Conservation (phyloP, 1,140 invertebrate species). For the Brachionus calyciflorus region DNA sequence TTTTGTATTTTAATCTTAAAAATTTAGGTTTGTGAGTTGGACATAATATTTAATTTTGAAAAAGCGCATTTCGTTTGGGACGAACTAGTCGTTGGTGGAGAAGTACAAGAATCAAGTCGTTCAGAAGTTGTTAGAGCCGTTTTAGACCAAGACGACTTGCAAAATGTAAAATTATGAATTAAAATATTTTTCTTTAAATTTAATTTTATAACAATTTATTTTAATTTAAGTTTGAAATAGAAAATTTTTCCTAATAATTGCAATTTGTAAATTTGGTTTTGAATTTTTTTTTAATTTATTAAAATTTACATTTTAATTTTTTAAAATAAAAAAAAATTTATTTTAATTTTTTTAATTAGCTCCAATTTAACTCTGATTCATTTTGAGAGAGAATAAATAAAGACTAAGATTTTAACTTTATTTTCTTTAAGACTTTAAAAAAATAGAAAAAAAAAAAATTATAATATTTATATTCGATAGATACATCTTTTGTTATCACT, state of each 20-base stretch:
- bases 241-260: background rate
- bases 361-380: background rate
- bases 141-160: constrained; percentile 37
- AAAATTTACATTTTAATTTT: background rate
- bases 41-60: constrained; percentile 51
- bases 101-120: constrained; percentile 47
- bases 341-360: background rate
- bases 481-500: no score
- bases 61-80: constrained; percentile 51
- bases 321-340: background rate
- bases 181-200: background rate
- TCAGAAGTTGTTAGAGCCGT: background rate
- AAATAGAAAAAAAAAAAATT: no score
- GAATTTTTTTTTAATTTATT: constrained; percentile 11
- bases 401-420: no score
- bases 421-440: no score
- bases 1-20: background rate
- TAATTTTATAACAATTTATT: background rate
- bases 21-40: constrained; percentile 50
- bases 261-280: constrained; percentile 34
- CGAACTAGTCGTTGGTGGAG: constrained; percentile 49
- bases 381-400: no score
- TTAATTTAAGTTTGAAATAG: background rate
- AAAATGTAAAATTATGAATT: constrained; percentile 8
- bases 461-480: no score